Conservation (phyloP, 2,888 invertebrate genomes). For the Petrolisthes cinctipes region DNA sequence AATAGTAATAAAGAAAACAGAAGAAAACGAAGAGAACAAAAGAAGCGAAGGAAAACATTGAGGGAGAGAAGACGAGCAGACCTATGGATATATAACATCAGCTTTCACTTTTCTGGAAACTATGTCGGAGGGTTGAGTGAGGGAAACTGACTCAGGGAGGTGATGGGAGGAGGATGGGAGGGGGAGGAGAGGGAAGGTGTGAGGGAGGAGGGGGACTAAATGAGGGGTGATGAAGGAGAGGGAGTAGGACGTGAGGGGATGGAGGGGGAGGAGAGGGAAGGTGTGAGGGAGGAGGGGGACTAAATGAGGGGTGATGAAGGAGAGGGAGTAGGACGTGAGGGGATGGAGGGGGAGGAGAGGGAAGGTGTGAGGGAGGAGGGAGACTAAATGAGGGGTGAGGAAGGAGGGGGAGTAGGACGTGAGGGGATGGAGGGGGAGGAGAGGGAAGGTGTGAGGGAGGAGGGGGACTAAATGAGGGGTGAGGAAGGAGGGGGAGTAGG, state of each 20-base stretch:
- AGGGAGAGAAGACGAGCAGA: too few relatives aligned
- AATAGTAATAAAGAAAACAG: too few relatives aligned
- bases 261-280: not conserved
- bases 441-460: not conserved
- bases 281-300: not conserved
- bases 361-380: not conserved
- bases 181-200: not conserved
- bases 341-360: not conserved
- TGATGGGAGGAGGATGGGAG: not conserved
- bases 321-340: not conserved
- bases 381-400: not conserved
- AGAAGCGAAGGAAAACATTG: too few relatives aligned
- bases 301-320: not conserved
- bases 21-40: too few relatives aligned
- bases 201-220: not conserved
- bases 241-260: not conserved
- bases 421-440: not conserved
- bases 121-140: too few relatives aligned
- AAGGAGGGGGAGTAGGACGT: too few relatives aligned
- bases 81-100: too few relatives aligned
- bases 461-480: not conserved
- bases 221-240: not conserved
- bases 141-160: too few relatives aligned
- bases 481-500: not conserved
- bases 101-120: too few relatives aligned